Conservation (phyloP, 2,113 vertebrate genomes). For the Malurus melanocephalus region DNA sequence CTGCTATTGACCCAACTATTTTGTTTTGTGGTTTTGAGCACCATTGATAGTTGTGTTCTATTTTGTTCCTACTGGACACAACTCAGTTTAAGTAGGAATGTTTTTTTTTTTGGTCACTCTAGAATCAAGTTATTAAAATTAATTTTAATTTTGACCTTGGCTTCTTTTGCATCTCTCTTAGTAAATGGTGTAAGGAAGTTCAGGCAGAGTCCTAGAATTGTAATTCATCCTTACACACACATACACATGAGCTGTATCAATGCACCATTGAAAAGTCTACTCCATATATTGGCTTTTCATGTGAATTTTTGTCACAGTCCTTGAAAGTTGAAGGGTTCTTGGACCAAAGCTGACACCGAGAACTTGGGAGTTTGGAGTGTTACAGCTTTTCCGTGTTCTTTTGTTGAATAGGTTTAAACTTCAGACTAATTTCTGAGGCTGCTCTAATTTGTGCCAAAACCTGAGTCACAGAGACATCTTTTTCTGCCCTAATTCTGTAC, state of each 20-base stretch:
- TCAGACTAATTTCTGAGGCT: background rate
- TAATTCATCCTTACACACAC: background rate
- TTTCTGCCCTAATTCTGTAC: background rate
- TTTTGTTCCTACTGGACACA: background rate
- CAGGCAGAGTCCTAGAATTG: background rate
- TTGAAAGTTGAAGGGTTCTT: background rate
- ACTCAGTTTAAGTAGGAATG: background rate
- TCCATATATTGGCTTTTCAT: background rate
- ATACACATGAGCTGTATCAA: background rate
- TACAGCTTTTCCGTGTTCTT: background rate
- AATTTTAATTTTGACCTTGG: background rate
- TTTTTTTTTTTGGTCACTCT: background rate
- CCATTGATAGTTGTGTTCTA: background rate
- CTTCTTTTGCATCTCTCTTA: background rate
- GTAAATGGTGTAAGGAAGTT: background rate
- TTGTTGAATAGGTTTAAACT: background rate
- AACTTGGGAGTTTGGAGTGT: background rate
- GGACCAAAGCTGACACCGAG: background rate
- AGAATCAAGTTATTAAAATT: background rate
- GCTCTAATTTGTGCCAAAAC: background rate
- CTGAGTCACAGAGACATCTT: background rate
- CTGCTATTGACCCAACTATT: background rate
- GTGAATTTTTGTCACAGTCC: background rate
- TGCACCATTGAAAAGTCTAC: background rate
- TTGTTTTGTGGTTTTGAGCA: background rate